These are phyloP conservation scores for Ceyx cyanopectus DNA, from an alignment of 2,113 vertebrate species.

Conservation along the genomic window DNA sequence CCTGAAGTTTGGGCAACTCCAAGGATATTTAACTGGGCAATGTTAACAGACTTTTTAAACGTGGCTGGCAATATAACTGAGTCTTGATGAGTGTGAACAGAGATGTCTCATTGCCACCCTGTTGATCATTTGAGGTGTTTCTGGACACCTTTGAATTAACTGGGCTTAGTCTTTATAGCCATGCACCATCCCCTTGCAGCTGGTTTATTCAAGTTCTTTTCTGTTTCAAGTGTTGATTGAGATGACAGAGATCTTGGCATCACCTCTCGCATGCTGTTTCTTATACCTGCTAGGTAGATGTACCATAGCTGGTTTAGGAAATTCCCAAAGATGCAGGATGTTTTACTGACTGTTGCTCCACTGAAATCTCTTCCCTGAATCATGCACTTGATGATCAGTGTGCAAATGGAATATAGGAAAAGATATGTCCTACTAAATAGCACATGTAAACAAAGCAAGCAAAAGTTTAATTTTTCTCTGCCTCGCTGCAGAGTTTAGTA, in stretches of 20 bases:
- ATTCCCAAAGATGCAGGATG: neutral
- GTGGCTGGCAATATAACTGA: neutral
- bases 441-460: neutral
- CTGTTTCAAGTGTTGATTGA: neutral
- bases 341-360: neutral
- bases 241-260: fast-evolving
- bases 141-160: neutral
- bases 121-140: neutral
- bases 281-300: neutral
- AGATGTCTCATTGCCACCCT: neutral
- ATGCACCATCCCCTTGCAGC: neutral
- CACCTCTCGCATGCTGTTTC: neutral
- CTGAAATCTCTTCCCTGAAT: neutral
- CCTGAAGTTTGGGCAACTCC: neutral
- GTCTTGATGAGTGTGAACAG: neutral
- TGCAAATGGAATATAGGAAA: neutral
- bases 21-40: neutral
- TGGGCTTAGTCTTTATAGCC: neutral
- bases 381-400: neutral
- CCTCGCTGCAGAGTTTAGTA: neutral
- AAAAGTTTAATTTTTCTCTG: neutral
- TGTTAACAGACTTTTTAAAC: neutral
- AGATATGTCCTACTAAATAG: neutral
- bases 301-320: neutral
- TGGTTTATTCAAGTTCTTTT: neutral